These are phyloP conservation scores for Psittacus erithacus DNA, from an alignment of 2,113 vertebrate species.

Conservation along the genomic window DNA sequence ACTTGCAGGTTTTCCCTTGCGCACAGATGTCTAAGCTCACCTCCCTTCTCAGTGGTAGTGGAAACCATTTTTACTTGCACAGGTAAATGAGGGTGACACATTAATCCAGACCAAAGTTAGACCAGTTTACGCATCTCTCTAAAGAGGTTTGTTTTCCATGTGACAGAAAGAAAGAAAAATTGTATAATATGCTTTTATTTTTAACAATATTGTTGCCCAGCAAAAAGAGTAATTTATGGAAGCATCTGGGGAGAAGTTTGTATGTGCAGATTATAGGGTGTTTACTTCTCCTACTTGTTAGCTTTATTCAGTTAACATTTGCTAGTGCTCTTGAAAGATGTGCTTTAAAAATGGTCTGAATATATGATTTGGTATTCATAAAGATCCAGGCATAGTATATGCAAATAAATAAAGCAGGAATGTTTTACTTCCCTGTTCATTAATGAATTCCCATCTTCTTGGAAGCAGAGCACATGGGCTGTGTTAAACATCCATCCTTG, in stretches of 20 bases:
- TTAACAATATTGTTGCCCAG: background rate
- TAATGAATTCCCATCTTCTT: background rate
- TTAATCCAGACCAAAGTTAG: background rate
- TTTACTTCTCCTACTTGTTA: background rate
- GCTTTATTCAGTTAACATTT: background rate
- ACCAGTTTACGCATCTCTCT: background rate
- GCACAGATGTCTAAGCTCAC: background rate
- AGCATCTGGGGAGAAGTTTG: background rate
- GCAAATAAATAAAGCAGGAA: background rate
- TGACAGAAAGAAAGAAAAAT: background rate
- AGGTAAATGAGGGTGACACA: background rate
- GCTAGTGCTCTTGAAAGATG: background rate
- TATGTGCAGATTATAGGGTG: background rate
- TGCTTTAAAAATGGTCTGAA: background rate
- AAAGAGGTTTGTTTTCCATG: background rate
- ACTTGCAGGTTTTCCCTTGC: background rate
- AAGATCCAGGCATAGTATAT: background rate
- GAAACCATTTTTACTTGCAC: background rate
- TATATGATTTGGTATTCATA: background rate
- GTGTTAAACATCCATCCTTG: background rate
- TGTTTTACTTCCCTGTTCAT: background rate
- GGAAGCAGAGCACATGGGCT: background rate
- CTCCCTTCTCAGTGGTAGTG: background rate
- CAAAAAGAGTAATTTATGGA: background rate
- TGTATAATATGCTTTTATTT: background rate